Evolutionary conservation across 2,113 vertebrate genomes (phyloP), one percentile per base, ranked within the genome.

Genomic region (Beaufortia kweichowensis): DNA sequence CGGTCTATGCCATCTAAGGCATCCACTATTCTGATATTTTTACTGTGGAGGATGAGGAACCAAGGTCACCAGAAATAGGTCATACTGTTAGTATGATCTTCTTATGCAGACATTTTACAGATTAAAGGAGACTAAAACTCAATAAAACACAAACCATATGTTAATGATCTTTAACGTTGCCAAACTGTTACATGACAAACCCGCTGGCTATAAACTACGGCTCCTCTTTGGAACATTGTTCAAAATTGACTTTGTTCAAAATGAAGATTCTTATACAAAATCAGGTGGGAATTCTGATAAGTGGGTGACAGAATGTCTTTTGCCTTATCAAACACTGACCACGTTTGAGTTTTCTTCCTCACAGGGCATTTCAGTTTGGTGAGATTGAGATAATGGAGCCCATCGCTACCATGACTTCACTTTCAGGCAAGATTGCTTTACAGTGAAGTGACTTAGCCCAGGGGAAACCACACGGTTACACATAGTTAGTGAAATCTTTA

Each of bases 381-480:
- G 11, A 56, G 67, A 69, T 69, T 35, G 67, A 15, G 67, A 70
- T 70, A 70, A 70, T 70, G 48, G 67, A 56, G 48, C 48, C 48
- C 21, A 24, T 70, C 46, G 28, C 67, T 56, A n/a, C n/a, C 48
- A 35, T 21, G 48, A 24, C 48, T 29, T 14, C 5, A 48, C 43
- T 48, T 48, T 48, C 43, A 31, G 19, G 65, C 46, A 55, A 69
- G 67, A 55, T 24, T 55, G 48, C 28, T 70, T 70, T 70, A 70
- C 67, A 55, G 29, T 70, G 56, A 70, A 70, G 29, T 56, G 15
- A 35, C 66, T 53, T 17, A 31, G 65, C 26, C 19, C 43, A 68
- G 46, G 29, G 28, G 66, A 5, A 41, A 68, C 46, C 66, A 33
- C 46, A 53, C 19, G 5, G 26, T n/a, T 68, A 11, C 48, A 68